Evolutionary conservation across 2,113 vertebrate genomes (phyloP), one percentile per base, ranked within the genome.

Genomic region (Burhinus oedicnemus): DNA sequence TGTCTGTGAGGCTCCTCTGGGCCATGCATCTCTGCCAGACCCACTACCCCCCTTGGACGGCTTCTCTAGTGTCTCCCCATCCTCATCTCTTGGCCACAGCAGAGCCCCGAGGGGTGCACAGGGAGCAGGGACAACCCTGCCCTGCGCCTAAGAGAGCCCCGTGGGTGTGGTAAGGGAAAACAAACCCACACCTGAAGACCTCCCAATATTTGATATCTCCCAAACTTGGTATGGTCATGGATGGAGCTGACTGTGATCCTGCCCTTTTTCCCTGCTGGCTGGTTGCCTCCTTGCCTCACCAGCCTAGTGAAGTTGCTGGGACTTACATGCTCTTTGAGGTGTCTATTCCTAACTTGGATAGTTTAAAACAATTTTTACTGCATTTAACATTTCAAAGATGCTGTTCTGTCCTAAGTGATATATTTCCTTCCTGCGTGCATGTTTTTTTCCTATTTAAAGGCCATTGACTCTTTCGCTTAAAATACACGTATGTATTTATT

Each of bases 91-190:
- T 49, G 51, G 55, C 34, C 38, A 20, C 40, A 40, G 45, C 62
- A 90, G 55, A 90, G 34, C 54, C 34, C 45, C 1, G 2, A 55
- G 20, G 27, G 51, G n/a, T 66, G 40, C 14, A 21, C 34, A 11
- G 19, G 36, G 29, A 65, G 54, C 3, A 1, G 51, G 18, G 36
- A 81, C 57, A 66, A 0, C 15, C 26, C 64, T 76, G 64, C 29
- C 49, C 30, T 7, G 10, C 2, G 14, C 58, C 57, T 54, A 38
- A 85, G 11, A 0, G 0, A 64, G 69, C 15, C 30, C 12, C 3
- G 1, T 1, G 9, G 2, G 6, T 68, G 11, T 44, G 54, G 16
- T 26, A 69, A 51, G 32, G 36, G 26, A 47, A 79, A 62, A 80
- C 27, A 69, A 64, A 65, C 40, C 32, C 17, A 52, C 25, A 66